A percentile compares a stretch with the other conserved stretches of the same genome.
Conservation (phyloP, 2,797 vertebrate genomes). For the Phrynocephalus guinanensis region DNA sequence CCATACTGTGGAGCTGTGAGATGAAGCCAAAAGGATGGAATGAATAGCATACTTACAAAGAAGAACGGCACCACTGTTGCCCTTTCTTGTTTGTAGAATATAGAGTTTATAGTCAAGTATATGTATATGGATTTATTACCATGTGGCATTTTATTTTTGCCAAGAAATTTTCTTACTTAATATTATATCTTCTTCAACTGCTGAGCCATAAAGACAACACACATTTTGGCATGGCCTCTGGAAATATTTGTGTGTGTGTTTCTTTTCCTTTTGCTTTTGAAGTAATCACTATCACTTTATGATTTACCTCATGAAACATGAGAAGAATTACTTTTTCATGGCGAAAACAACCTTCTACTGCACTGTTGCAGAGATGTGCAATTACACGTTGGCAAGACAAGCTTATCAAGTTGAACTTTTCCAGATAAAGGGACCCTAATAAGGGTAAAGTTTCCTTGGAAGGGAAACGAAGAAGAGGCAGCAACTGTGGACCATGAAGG, state of each 20-base stretch:
- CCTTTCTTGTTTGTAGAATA: background rate
- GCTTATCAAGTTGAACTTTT: too few relatives aligned
- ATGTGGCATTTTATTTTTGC: constrained; percentile 12
- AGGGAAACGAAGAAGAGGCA: too few relatives aligned
- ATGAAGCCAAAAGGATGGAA: constrained; percentile 8
- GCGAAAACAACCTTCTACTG: background rate
- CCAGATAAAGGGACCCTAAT: too few relatives aligned
- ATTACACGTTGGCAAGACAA: too few relatives aligned
- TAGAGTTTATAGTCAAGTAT: background rate
- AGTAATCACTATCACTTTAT: background rate
- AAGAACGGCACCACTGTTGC: background rate
- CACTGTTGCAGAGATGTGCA: background rate
- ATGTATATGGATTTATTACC: background rate
- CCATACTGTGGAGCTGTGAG: background rate
- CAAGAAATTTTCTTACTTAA: constrained; percentile 1
- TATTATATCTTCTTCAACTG: background rate
- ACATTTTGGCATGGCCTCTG: constrained; percentile 3
- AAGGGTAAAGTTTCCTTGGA: too few relatives aligned
- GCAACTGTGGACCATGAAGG: too few relatives aligned
- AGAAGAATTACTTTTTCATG: background rate
- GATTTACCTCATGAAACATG: background rate
- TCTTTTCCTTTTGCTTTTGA: background rate
- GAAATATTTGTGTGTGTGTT: background rate
- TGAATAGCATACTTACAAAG: background rate
- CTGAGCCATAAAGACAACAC: background rate